Evolutionary conservation across 2,797 vertebrate species (phyloP), one percentile per base, ranked within the genome.

Genomic region (Galaxias olidus): DNA sequence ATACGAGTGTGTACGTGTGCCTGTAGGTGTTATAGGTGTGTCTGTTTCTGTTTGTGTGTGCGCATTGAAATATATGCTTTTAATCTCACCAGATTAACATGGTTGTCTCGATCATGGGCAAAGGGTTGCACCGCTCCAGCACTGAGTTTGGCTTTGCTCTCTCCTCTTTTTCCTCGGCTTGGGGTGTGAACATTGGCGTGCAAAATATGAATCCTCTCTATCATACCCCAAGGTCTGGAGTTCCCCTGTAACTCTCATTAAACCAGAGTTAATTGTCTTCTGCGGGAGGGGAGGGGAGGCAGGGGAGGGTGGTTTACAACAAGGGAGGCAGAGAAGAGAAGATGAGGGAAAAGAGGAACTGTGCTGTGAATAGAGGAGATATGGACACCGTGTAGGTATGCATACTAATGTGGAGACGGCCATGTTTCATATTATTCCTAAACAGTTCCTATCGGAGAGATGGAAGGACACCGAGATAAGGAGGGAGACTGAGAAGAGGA

Each of bases 181-280:
- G 1, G 72, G 73, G 75, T 79, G 66, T 75, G 78, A 86, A 88
- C 78, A 79, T 71, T 62, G 68, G 64, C 75, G 79, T 76, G 80
- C 86, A 71, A 85, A 86, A 86, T 86, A 88, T 88, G 83, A 72
- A 85, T 85, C 66, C 75, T 74, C 30, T 30, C 30, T 30, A 30
- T 30, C 30, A 30, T 6, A 30, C 78, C 57, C 43, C 65, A 79
- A 77, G 80, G 71, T 68, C 44, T 68, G 80, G 70, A 74, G 81
- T 81, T 80, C 77, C 78, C 61, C 64, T 45, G 61, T 42, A 46
- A 63, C 74, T 68, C 81, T 87, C 80, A 81, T 85, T 87, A 85
- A 83, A 59, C 63, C 54, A 63, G n/a, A 73, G 83, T 84, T 88
- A 88, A 87, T 87, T 83, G 76, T 80, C 74, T 71, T 73, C 80